Conservation (phyloP, 1,140 invertebrate species). For the Drosophila mojavensis region DNA sequence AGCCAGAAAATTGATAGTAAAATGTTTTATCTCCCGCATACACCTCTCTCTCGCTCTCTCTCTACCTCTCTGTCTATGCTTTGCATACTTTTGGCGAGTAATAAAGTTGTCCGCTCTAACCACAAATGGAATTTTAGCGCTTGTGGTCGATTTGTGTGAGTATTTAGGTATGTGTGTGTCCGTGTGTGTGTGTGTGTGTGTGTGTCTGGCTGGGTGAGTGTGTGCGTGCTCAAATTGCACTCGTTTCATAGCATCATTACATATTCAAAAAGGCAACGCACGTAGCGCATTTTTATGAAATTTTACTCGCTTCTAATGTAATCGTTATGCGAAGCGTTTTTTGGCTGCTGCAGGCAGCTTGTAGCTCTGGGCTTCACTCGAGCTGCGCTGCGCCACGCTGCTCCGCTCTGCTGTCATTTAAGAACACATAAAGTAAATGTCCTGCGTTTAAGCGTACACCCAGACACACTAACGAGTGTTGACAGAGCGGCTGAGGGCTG, state of each 20-base stretch:
- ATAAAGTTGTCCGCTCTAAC: slow-evolving; percentile 70
- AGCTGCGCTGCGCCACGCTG: slow-evolving; percentile 26
- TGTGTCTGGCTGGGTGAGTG: slow-evolving; percentile 23
- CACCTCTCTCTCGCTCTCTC: slow-evolving; percentile 8
- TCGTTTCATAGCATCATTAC: slow-evolving; percentile 69
- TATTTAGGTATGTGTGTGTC: slow-evolving; percentile 32
- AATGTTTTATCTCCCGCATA: slow-evolving; percentile 53
- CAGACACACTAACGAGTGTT: slow-evolving; percentile 55
- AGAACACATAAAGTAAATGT: slow-evolving; percentile 76
- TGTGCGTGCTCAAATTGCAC: slow-evolving; percentile 69
- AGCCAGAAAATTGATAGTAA: slow-evolving; percentile 69
- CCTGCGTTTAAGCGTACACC: slow-evolving; percentile 63
- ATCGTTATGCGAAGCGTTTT: slow-evolving; percentile 64
- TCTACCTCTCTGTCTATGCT: slow-evolving; percentile 6
- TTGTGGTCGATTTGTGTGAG: slow-evolving; percentile 59
- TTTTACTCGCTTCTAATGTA: slow-evolving; percentile 76
- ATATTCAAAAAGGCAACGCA: slow-evolving; percentile 79
- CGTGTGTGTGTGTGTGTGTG: slow-evolving; percentile 18
- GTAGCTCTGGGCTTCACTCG: slow-evolving; percentile 13
- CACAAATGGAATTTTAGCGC: slow-evolving; percentile 76
- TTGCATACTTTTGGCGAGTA: slow-evolving; percentile 65
- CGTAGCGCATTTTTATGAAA: slow-evolving; percentile 75
- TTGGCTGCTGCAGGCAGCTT: slow-evolving; percentile 29
- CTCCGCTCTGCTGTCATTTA: slow-evolving; percentile 60
- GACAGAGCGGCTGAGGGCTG: neutral